Conservation (phyloP, 1,140 invertebrate genomes). For the Cylas formicarius region DNA sequence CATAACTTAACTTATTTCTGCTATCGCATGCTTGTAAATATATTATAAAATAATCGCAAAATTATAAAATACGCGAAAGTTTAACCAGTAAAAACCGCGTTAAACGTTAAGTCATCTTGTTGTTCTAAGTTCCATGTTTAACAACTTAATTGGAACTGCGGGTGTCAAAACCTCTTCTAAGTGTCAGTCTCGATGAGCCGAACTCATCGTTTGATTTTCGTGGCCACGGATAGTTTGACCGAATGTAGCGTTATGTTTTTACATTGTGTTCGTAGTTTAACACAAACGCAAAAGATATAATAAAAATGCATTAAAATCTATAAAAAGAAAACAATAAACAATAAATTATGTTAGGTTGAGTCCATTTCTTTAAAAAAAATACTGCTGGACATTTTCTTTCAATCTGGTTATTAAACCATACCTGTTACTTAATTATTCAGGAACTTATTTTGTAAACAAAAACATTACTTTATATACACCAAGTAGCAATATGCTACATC, state of each 20-base stretch:
- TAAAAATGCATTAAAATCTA: conserved; percentile 16
- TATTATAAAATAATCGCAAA: conserved; percentile 17
- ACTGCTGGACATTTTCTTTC: conserved; percentile 15
- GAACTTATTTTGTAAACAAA: conserved; percentile 25
- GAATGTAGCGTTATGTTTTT: too few species aligned
- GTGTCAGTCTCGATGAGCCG: too few species aligned
- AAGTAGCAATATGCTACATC: conserved; percentile 30
- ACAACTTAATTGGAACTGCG: too few species aligned
- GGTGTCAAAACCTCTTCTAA: too few species aligned
- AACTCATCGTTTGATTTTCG: too few species aligned
- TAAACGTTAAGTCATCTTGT: conserved; percentile 16
- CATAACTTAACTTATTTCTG: conserved; percentile 19
- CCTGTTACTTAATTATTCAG: conserved; percentile 16
- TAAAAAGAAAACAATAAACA: conserved; percentile 17
- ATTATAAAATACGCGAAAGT: conserved; percentile 6
- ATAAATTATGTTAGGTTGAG: conserved; percentile 1
- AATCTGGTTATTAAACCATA: conserved; percentile 20
- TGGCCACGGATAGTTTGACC: too few species aligned
- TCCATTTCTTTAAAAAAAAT: conserved; percentile 22
- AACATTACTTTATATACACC: conserved; percentile 25
- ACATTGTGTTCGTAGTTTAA: too few species aligned
- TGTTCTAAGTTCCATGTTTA: conserved; percentile 11
- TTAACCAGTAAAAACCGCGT: conserved; percentile 10
- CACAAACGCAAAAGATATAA: not conserved
- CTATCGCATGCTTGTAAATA: conserved; percentile 20